Conservation (phyloP, 2,113 vertebrate species). For the Rhizomys pruinosus region DNA sequence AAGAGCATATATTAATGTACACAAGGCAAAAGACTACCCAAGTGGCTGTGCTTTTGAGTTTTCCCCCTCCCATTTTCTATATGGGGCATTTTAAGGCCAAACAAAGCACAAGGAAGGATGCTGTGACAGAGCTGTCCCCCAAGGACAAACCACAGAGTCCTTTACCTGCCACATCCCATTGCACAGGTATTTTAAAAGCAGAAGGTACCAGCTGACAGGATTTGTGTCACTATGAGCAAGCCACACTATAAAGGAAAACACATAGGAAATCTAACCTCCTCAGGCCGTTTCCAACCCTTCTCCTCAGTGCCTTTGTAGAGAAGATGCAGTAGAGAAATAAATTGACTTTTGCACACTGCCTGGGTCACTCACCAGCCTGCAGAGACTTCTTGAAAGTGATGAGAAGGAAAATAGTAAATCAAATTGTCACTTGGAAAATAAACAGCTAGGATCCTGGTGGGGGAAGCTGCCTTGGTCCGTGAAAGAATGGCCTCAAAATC, state of each 20-base stretch:
- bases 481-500: slow-evolving; percentile 68
- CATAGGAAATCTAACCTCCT: slow-evolving; percentile 34
- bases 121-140: neutral
- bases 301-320: slow-evolving; percentile 21
- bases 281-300: slow-evolving; percentile 38
- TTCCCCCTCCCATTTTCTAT: neutral
- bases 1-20: neutral
- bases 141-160: neutral
- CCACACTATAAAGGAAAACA: slow-evolving; percentile 41
- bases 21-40: neutral
- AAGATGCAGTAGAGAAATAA: slow-evolving; percentile 60
- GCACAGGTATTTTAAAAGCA: slow-evolving; percentile 24
- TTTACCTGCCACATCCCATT: slow-evolving; percentile 37
- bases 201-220: neutral
- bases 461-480: slow-evolving; percentile 63
- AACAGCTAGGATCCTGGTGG: slow-evolving; percentile 69
- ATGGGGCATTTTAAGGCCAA: slow-evolving; percentile 8
- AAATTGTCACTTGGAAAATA: slow-evolving; percentile 79
- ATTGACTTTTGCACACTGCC: slow-evolving; percentile 68
- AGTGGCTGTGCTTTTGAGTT: neutral
- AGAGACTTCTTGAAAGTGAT: slow-evolving; percentile 72
- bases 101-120: slow-evolving; percentile 21
- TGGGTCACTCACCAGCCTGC: slow-evolving; percentile 65
- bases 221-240: neutral
- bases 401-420: slow-evolving; percentile 77